Evolutionary conservation across 2,113 vertebrate species (phyloP).

Genomic region (Caloenas nicobarica): DNA sequence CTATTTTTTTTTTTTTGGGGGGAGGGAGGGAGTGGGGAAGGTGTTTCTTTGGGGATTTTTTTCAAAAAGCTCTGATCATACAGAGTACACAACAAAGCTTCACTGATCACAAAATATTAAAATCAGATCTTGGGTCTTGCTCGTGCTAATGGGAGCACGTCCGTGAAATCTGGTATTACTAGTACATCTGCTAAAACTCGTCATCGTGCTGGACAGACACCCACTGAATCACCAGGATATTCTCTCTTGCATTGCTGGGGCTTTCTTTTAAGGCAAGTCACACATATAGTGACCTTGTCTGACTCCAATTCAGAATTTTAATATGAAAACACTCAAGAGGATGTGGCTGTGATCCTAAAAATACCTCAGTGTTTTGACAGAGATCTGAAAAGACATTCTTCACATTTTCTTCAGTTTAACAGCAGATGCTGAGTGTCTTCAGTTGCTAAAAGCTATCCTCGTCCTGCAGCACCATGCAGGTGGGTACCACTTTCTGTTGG

Average conservation of each 20-base stretch:
- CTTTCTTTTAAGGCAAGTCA: not conserved
- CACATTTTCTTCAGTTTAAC: not conserved
- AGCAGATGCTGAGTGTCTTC: not conserved
- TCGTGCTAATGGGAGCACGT: not conserved
- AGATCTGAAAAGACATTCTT: not conserved
- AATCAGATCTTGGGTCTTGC: not conserved
- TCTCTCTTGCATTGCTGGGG: not conserved
- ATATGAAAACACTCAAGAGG: not conserved
- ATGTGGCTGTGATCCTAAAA: not conserved
- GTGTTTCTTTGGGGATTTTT: not conserved
- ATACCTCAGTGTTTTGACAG: not conserved
- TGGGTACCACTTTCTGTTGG: not conserved
- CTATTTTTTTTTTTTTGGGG: not conserved
- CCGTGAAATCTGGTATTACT: not conserved
- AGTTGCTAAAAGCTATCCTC: not conserved
- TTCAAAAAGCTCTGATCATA: not conserved
- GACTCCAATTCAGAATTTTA: not conserved
- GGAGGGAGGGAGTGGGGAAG: too few relatives aligned
- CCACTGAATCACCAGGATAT: not conserved
- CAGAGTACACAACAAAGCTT: not conserved
- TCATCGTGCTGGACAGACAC: not conserved
- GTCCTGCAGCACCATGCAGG: not conserved
- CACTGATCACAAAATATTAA: not conserved
- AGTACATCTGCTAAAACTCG: not conserved
- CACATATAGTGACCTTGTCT: not conserved